These are phyloP conservation scores for Pachymerium ferrugineum DNA, from an alignment of 2,888 invertebrate species.

Conservation along the genomic window DNA sequence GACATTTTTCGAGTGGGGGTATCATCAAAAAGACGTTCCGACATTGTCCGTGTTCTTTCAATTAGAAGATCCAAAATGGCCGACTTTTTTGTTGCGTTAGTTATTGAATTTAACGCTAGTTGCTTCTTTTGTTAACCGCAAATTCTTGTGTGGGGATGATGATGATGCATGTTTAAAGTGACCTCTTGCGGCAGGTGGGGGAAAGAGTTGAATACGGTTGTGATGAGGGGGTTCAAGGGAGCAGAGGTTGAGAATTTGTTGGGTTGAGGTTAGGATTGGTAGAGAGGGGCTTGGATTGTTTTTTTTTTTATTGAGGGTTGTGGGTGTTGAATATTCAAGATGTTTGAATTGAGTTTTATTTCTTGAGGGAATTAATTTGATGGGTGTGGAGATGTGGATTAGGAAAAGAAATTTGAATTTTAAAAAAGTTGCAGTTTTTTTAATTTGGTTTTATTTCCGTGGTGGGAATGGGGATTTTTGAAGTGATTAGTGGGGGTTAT, in stretches of 20 bases:
- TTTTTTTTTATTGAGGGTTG: neutral
- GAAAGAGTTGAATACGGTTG: neutral
- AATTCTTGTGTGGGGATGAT: neutral
- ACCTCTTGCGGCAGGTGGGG: neutral
- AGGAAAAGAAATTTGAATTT: slow-evolving; percentile 2
- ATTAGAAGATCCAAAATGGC: neutral
- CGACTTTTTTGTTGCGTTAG: neutral
- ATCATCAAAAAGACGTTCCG: neutral
- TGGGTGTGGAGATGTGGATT: neutral
- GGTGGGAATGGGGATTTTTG: too few relatives aligned
- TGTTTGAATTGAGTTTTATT: neutral
- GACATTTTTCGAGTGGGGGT: neutral
- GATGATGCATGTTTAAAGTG: neutral
- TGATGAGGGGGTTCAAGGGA: neutral
- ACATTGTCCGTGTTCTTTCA: neutral
- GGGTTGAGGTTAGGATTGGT: neutral
- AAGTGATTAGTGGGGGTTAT: too few relatives aligned
- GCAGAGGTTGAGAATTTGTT: neutral
- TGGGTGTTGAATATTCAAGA: neutral
- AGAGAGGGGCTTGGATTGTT: too few relatives aligned
- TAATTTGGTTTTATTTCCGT: too few relatives aligned
- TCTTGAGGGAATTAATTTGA: neutral
- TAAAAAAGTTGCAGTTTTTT: too few relatives aligned
- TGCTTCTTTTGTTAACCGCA: neutral
- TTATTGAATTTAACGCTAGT: neutral